Conservation (phyloP, 2,113 vertebrate genomes). For the Embiotoca jacksoni region DNA sequence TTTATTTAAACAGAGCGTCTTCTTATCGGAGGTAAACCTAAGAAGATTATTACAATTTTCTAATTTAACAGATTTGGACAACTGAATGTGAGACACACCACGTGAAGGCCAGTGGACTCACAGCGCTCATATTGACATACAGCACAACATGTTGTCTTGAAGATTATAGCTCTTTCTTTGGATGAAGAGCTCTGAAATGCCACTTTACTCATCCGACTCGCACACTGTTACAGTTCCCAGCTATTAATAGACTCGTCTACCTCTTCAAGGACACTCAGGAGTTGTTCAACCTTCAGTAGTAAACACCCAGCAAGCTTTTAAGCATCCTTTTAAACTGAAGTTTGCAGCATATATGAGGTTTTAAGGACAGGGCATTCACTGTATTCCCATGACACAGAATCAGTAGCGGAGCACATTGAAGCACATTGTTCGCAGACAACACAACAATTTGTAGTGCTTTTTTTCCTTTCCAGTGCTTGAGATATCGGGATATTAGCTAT, state of each 20-base stretch:
- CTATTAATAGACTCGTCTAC: slow-evolving; percentile 51
- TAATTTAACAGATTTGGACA: not conserved
- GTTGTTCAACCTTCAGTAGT: slow-evolving; percentile 31
- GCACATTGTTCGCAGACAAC: too few relatives aligned
- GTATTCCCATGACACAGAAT: too few relatives aligned
- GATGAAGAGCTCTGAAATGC: slow-evolving; percentile 17
- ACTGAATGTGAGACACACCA: not conserved
- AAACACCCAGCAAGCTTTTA: slow-evolving; percentile 35
- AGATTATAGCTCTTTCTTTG: slow-evolving; percentile 29
- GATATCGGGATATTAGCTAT: too few relatives aligned
- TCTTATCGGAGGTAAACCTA: too few relatives aligned
- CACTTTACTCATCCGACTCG: slow-evolving; percentile 23
- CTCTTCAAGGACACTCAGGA: slow-evolving; percentile 38
- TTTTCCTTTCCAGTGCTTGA: too few relatives aligned
- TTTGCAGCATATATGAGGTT: too few relatives aligned
- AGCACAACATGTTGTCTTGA: slow-evolving; percentile 26
- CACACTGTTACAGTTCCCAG: slow-evolving; percentile 24
- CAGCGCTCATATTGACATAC: not conserved
- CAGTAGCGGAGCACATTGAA: too few relatives aligned
- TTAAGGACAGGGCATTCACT: too few relatives aligned
- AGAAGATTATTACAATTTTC: too few relatives aligned
- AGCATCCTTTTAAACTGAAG: not conserved
- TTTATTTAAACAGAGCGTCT: too few relatives aligned
- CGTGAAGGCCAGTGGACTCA: not conserved
- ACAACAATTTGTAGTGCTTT: too few relatives aligned